Base-by-base conservation (phyloP, 1,140 invertebrate species). In the Pseudomyrmex sp. region DNA sequence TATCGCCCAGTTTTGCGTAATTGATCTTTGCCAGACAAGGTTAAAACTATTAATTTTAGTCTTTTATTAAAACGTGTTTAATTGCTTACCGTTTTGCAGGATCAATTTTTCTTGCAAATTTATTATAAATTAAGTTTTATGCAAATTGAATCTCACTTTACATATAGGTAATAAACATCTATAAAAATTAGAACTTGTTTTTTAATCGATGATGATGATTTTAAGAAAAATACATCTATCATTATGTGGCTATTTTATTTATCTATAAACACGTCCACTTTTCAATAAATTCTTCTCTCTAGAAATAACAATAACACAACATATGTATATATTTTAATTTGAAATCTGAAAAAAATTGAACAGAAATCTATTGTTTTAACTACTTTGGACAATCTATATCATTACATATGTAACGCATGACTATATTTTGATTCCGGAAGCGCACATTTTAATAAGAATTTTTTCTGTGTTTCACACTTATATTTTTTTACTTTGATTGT, bases 11-110 rank as follows among this genome's bases (percentile, higher is more conserved):
- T 23, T 83, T 74, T 83, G 68, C 83, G 79, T 85, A 83, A 84
- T 82, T 84, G 84, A 89, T 83, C 88, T 88, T 86, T 85, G 56
- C n/a, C 61, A 72, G 52, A 2, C 54, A 61, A 66, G 83, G 76
- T 76, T 86, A 56, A 77, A 90, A 89, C 35, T 66, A 58, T 70
- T 66, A 46, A 13, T 4, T 54, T 80, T 79, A 70, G 70, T 70
- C 23, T 50, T 65, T 15, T 15, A 44, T 18, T 59, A 13, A 15
- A 61, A 20, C 7, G 44, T 65, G 48, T 70, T 58, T 7, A 23
- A 15, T 69, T 18, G 58, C 46, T 79, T 70, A 70, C 70, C 63
- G 18, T 44, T 5, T 79, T 79, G 18, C 18, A 18, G 18, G 18
- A 18, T 58, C 65, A 15, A 59, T 7, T 12, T 70, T 69, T 69